A percentile compares a stretch with the other conserved stretches of the same genome.
Evolutionary conservation across 2,797 vertebrate species (phyloP).

Genomic region (Lateolabrax maculatus): DNA sequence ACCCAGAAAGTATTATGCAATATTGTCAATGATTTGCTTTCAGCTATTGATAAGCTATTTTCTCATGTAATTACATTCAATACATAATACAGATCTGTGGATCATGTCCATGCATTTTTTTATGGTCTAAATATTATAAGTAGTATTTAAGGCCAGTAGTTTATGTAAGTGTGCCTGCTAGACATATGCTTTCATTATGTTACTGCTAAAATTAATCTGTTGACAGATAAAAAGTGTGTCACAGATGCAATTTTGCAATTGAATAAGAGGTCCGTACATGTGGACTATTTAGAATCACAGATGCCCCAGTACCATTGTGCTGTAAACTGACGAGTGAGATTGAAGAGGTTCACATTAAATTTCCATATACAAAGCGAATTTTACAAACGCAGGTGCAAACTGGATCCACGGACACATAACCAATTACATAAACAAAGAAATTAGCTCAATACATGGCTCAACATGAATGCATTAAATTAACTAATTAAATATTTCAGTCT

Average conservation of each 20-base stretch:
- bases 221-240: background rate
- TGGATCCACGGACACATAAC: background rate
- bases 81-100: slow-evolving; percentile 2
- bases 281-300: background rate
- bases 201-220: background rate
- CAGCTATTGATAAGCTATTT: slow-evolving; percentile 18
- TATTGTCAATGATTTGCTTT: slow-evolving; percentile 23
- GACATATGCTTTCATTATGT: background rate
- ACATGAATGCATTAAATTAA: background rate
- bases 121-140: background rate
- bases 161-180: slow-evolving; percentile 1
- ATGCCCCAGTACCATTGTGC: background rate
- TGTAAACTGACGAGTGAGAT: background rate
- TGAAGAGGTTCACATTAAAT: background rate
- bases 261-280: slow-evolving; percentile 6
- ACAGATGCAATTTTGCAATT: background rate
- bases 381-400: background rate
- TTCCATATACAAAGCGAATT: background rate
- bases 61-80: slow-evolving; percentile 22
- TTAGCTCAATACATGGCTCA: background rate
- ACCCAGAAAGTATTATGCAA: slow-evolving; percentile 45
- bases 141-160: background rate
- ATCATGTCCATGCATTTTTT: background rate
- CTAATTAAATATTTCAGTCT: background rate
- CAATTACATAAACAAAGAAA: background rate